Evolutionary conservation across 1,140 invertebrate species (phyloP).

Genomic region (Pachyrhynchus sulphureomaculatus): DNA sequence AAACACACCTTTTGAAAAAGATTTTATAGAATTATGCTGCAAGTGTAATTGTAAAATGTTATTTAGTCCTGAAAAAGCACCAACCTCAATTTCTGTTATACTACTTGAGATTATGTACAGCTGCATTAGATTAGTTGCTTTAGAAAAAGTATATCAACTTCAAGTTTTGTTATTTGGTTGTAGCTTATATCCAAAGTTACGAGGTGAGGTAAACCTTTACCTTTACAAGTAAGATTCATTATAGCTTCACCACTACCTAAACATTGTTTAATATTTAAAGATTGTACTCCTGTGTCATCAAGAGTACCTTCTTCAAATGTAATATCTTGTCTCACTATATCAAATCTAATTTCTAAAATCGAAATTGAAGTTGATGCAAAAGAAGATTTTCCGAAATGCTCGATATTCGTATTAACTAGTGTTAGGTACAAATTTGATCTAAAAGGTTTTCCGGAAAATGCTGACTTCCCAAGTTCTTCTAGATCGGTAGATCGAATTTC

Average conservation of each 20-base stretch:
- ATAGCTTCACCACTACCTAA: background rate
- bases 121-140: background rate
- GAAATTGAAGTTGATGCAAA: background rate
- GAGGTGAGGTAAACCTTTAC: background rate
- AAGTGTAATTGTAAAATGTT: background rate
- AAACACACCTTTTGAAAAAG: conserved; percentile 3
- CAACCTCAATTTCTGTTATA: background rate
- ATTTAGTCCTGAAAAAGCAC: background rate
- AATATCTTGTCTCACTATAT: background rate
- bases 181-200: background rate
- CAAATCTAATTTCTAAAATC: background rate
- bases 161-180: background rate
- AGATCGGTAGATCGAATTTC: background rate
- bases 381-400: background rate
- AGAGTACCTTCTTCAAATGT: conserved; percentile 1
- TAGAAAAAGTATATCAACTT: background rate
- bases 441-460: conserved; percentile 10
- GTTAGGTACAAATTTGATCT: background rate
- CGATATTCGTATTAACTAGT: background rate
- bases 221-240: background rate
- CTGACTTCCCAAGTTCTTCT: conserved; percentile 1
- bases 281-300: background rate
- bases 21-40: background rate
- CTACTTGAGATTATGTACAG: background rate
- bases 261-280: background rate